Percentiles rank a stretch among this genome's conserved stretches.
These are phyloP conservation scores for Pachydiplax longipennis DNA, from an alignment of 2,888 invertebrate genomes.

Conservation along the genomic window DNA sequence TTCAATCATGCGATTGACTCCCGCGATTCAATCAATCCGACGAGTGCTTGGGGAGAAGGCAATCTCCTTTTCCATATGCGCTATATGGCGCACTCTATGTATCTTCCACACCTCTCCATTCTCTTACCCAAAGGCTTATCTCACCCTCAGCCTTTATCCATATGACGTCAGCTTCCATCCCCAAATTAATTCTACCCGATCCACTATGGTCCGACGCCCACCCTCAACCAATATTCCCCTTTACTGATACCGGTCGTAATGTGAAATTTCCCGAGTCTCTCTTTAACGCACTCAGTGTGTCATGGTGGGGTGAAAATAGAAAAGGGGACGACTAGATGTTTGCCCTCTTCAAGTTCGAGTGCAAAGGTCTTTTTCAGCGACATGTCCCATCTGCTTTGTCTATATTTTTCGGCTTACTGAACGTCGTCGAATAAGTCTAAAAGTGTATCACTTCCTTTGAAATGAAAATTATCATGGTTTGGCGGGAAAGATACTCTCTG, in stretches of 20 bases:
- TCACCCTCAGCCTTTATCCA: background rate
- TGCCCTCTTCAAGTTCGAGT: background rate
- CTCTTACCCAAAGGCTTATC: background rate
- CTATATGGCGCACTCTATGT: slow-evolving; percentile 15
- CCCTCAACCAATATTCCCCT: background rate
- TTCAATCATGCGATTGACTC: slow-evolving; percentile 42
- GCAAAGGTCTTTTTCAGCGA: too few relatives aligned
- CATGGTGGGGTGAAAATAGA: background rate
- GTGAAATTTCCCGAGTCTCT: background rate
- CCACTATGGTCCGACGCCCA: slow-evolving; percentile 18
- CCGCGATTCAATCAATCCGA: slow-evolving; percentile 26
- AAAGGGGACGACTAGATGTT: background rate
- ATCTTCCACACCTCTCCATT: background rate
- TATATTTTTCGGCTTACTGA: too few relatives aligned
- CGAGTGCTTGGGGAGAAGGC: background rate
- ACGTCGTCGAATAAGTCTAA: too few relatives aligned
- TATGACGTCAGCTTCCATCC: slow-evolving; percentile 31
- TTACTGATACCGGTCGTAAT: background rate
- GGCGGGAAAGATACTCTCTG: too few relatives aligned
- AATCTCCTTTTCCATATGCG: background rate
- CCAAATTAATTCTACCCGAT: slow-evolving; percentile 37
- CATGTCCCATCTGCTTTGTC: too few relatives aligned
- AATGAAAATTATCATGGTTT: too few relatives aligned
- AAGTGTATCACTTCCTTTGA: too few relatives aligned
- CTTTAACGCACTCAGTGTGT: background rate